Conservation (phyloP, 2,888 invertebrate species). For the Fissipunctia ypsillon region DNA sequence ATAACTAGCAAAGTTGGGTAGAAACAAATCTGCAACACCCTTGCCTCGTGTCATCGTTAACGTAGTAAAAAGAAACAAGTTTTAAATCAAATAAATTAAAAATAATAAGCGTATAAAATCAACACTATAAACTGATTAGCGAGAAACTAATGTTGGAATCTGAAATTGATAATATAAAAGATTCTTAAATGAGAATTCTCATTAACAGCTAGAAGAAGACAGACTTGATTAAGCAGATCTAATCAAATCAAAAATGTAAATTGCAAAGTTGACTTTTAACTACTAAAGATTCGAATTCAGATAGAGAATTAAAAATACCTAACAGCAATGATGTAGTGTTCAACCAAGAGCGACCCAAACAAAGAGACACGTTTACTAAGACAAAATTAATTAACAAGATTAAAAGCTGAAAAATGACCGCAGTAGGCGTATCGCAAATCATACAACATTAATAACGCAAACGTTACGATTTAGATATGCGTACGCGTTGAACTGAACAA, state of each 20-base stretch:
- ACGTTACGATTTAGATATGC: slow-evolving; percentile 63
- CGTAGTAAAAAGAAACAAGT: slow-evolving; percentile 44
- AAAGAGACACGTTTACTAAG: slow-evolving; percentile 33
- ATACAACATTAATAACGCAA: slow-evolving; percentile 55
- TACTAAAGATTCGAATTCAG: neutral
- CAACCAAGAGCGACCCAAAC: slow-evolving; percentile 5
- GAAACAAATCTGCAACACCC: slow-evolving; percentile 65
- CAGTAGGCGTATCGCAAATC: slow-evolving; percentile 56
- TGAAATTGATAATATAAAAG: slow-evolving; percentile 14
- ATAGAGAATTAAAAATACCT: neutral
- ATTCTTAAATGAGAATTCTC: slow-evolving; percentile 12
- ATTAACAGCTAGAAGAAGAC: slow-evolving; percentile 25
- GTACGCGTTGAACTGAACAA: slow-evolving; percentile 67
- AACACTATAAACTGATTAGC: slow-evolving; percentile 43
- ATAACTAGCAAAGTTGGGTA: slow-evolving; percentile 77
- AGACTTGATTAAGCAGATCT: slow-evolving; percentile 21
- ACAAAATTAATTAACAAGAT: slow-evolving; percentile 58
- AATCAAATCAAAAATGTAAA: slow-evolving; percentile 40
- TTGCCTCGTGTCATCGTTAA: slow-evolving; percentile 31
- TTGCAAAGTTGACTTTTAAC: slow-evolving; percentile 4
- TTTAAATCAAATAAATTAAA: slow-evolving; percentile 42
- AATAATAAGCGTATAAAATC: slow-evolving; percentile 45
- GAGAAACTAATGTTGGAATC: slow-evolving; percentile 30
- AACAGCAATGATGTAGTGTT: slow-evolving; percentile 13
- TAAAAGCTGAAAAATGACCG: slow-evolving; percentile 51